Evolutionary conservation across 2,113 vertebrate species (phyloP), one percentile per base, ranked within the genome.

Genomic region (Spheniscus mendiculus): DNA sequence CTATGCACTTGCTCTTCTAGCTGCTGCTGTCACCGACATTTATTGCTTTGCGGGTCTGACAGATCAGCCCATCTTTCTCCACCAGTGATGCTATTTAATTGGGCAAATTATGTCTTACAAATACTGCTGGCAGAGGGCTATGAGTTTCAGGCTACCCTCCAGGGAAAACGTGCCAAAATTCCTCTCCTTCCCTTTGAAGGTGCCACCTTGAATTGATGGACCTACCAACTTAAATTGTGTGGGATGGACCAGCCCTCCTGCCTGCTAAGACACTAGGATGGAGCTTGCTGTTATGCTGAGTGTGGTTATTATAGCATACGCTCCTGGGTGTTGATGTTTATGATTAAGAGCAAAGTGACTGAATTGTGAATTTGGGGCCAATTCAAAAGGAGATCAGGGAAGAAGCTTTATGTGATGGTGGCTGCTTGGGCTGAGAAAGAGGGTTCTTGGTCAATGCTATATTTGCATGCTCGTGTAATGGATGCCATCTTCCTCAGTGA

Each of bases 261-360:
- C 98, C 34, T 98, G 97, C 94, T 98, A 98, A 62, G 99, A 97
- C 87, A 98, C 86, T 38, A 99, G 98, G 97, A 98, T 96, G 98
- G 98, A 15, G 98, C 97, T 91, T 47, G 99, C 97, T 34, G 98
- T 98, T 83, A 98, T 94, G 89, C 98, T 98, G 72, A 98, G 97
- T 19, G 98, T 98, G 82, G 98, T 98, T 36, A 97, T 94, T 20
- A 98, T 84, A 58, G 98, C 82, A 21, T 98, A 96, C 98, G 98
- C 95, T 99, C 98, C 83, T 98, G 99, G 84, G 98, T 97, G 63
- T 99, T 99, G 38, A 98, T 96, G 83, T 98, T 99, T 92, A 98
- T 99, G 40, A 98, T 98, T 65, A 98, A 97, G 58, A 99, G 98
- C 78, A 99, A 98, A 27, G 99, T 98, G 19, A 97, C 98, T 98